Conservation (phyloP, 2,888 invertebrate species). For the Amphimallon solstitiale region DNA sequence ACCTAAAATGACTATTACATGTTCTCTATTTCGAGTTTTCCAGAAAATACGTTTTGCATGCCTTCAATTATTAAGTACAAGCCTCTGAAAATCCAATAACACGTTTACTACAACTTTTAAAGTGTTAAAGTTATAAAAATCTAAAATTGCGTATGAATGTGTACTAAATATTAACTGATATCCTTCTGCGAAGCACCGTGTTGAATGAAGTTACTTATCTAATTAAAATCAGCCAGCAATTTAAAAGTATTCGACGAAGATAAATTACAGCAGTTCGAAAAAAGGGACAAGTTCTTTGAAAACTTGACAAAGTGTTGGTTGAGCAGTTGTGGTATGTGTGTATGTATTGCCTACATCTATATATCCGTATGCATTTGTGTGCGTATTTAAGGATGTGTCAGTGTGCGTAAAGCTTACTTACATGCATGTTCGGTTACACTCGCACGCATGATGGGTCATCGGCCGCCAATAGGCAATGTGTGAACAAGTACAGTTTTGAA, state of each 20-base stretch:
- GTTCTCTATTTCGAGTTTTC: no score
- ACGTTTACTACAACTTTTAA: no score
- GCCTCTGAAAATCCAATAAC: no score
- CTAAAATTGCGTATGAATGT: no score
- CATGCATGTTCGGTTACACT: constrained; percentile 44
- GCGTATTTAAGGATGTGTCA: constrained; percentile 1
- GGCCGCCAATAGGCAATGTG: constrained; percentile 47
- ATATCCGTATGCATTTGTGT: not conserved
- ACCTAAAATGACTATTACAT: no score
- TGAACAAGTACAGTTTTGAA: constrained; percentile 46
- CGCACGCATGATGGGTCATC: constrained; percentile 47
- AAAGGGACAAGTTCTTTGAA: constrained; percentile 26
- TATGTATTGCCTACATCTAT: not conserved
- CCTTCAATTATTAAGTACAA: no score
- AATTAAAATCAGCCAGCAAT: not conserved
- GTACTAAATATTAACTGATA: not conserved
- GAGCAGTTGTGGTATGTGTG: not conserved
- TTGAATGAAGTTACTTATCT: not conserved
- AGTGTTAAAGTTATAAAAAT: no score
- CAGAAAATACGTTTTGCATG: no score
- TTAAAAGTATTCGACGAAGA: not conserved
- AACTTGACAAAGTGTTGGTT: constrained; percentile 16
- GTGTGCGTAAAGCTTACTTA: constrained; percentile 40
- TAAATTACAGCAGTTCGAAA: not conserved
- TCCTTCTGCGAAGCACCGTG: no score